Base-by-base conservation (phyloP, 2,888 invertebrate species). In the Aporophyla nigra region DNA sequence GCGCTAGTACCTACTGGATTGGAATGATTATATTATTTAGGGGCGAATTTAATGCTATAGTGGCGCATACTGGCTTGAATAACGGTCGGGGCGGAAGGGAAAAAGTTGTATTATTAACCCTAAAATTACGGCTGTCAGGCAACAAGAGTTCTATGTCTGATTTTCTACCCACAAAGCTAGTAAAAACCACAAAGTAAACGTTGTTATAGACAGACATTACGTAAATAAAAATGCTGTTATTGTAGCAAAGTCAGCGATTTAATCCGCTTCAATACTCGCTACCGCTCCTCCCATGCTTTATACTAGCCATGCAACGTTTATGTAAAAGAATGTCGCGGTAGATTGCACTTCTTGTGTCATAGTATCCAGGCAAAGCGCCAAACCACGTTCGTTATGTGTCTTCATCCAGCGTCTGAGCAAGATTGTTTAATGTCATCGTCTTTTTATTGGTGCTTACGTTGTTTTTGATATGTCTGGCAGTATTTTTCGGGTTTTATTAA, bases 251-350 rank as follows among this genome's bases (percentile, higher is more conserved):
- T n/a, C n/a, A 19, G 19, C 2, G 6, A 70, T 40, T 58, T 4
- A 10, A 24, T 10, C 46, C 43, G 51, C 72, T 67, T 6, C 2
- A 12, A 6, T 5, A 33, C 12, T 56, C 81, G 54, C 81, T 75
- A 4, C 27, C 65, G 51, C 72, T 40, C 21, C 27, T 27, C 76
- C 33, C 62, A 9, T 74, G 2, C 14, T 75, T 82, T 82, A 68
- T 0, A 27, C 80, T 82, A 80, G 21, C 27, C 24, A 33, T 65
- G 58, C 76, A 88, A 84, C 87, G 89, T 90, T 92, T 91, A 92
- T 92, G 93, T 93, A 92, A 93, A 94, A 93, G 91, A 93, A 93
- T 93, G 93, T 93, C 90, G 87, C 87, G 86, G 91, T 89, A 91
- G 92, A 91, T 90, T 89, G 89, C 87, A 85, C 87, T 88, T 90